Base-by-base conservation (phyloP, 2,797 vertebrate genomes). In the Myotis daubentonii region DNA sequence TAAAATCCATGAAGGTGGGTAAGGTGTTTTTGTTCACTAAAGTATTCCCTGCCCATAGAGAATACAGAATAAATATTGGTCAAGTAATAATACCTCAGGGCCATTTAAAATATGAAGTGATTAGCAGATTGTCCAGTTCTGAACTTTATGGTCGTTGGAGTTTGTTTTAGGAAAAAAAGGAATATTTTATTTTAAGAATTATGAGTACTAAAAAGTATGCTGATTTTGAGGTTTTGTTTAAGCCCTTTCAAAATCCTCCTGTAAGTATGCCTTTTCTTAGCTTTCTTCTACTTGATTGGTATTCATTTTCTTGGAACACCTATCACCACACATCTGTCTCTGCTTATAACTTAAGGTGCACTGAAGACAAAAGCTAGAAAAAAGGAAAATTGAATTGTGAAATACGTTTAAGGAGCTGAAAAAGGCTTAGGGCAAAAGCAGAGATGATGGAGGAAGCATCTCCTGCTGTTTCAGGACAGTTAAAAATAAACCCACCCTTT, bases 401-500 rank as follows among this genome's bases (percentile, higher is more conserved):
- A 87, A 55, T 90, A 36, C 30, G n/a, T 91, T n/a, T 62, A 81
- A 87, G 92, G n/a, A 92, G 60, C 57, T 55, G 57, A 86, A 65
- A 51, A 74, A 57, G 7, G n/a, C 28, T 8, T 5, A 80, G 70
- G 49, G 8, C 22, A 38, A n/a, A 84, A 86, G 66, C 60, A 53
- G 30, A 87, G 10, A 47, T 49, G 7, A 1, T 17, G 38, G 25
- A 93, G 53, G 87, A 70, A 71, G 38, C 38, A 33, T 65, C 55
- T 70, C 81, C 51, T 68, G 68, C 30, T 96, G 51, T 92, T 96
- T 94, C 75, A 60, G 53, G 70, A 66, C 55, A 91, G 36, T 87
- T 84, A 87, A 51, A 89, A 93, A 90, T 87, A 94, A 97, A 49
- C 62, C 76, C 81, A 82, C 70, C 93, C 68, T 94, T 96, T 93